Evolutionary conservation across 2,797 vertebrate genomes (phyloP).

Genomic region (Microctenopoma stevenorrisi): DNA sequence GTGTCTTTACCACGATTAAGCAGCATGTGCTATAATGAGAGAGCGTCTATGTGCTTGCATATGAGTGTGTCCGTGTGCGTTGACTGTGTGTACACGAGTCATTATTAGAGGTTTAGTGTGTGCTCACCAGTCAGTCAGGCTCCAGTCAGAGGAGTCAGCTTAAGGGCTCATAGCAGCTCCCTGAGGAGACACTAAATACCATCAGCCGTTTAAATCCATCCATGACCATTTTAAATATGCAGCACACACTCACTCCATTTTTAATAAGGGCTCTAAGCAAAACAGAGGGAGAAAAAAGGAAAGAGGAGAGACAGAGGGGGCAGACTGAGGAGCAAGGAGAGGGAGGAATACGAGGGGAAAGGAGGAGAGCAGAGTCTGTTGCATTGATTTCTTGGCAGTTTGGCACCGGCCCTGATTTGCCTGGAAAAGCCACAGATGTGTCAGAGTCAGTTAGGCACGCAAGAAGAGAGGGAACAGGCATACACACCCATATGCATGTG

Average conservation of each 20-base stretch:
- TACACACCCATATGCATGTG: conserved; percentile 38
- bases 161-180: conserved; percentile 80
- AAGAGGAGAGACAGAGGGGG: conserved; percentile 25
- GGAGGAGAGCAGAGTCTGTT: conserved; percentile 62
- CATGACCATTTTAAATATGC: conserved; percentile 82
- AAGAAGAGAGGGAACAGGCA: conserved; percentile 44
- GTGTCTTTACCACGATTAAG: conserved; percentile 43
- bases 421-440: conserved; percentile 77
- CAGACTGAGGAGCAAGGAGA: conserved; percentile 22
- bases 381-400: conserved; percentile 80
- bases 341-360: conserved; percentile 27
- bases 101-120: conserved; percentile 80
- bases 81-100: conserved; percentile 76
- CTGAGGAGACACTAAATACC: conserved; percentile 83
- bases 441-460: conserved; percentile 73
- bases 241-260: conserved; percentile 78
- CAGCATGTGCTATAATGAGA: conserved; percentile 33
- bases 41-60: conserved; percentile 34
- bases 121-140: conserved; percentile 78
- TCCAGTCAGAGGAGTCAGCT: conserved; percentile 80
- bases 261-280: conserved; percentile 79
- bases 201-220: conserved; percentile 82
- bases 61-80: conserved; percentile 43
- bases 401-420: conserved; percentile 68
- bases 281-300: conserved; percentile 51